Evolutionary conservation across 2,888 invertebrate species (phyloP), one percentile per base, ranked within the genome.

Genomic region (Noctua fimbriata): DNA sequence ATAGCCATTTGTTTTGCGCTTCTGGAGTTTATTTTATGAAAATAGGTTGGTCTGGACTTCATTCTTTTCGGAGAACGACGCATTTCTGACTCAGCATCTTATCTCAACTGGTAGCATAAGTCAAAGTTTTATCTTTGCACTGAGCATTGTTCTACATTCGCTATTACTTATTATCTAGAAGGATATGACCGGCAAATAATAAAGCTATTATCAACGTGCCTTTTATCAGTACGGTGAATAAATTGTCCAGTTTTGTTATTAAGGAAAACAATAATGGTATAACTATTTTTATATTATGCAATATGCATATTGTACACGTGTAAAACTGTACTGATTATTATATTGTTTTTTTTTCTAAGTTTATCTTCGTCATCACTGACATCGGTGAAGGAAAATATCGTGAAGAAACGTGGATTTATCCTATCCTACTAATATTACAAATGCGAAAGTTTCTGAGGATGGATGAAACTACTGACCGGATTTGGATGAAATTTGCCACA

Each of bases 131-230:
- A 81, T 81, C 82, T 1, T 2, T 18, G n/a, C 3, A 55, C 49
- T 49, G 58, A 76, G 49, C 41, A 76, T 70, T 70, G 81, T 83
- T 58, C 69, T 76, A 65, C 7, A 49, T 83, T 67, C 41, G 12
- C 28, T 28, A 32, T 77, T 63, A 77, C 5, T 47, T 65, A 55
- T 74, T 67, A 82, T 78, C 63, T 72, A 44, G 52, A 71, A 73
- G 84, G 72, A 82, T 67, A 82, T 83, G 78, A 36, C 47, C 28
- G 9, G 69, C 32, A 14, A 69, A 70, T 73, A 79, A 82, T 79
- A 79, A 78, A 7, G 47, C 16, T 69, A 60, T 60, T 79, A 84
- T 60, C 65, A 70, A 69, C 70, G 52, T 52, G 60, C 65, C 24
- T 70, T 41, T 70, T 84, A 84, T 79, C 52, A 73, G 6, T 66